A percentile compares a stretch with the other conserved stretches of the same genome.
Conservation (phyloP, 2,113 vertebrate genomes). For the Anhinga anhinga region DNA sequence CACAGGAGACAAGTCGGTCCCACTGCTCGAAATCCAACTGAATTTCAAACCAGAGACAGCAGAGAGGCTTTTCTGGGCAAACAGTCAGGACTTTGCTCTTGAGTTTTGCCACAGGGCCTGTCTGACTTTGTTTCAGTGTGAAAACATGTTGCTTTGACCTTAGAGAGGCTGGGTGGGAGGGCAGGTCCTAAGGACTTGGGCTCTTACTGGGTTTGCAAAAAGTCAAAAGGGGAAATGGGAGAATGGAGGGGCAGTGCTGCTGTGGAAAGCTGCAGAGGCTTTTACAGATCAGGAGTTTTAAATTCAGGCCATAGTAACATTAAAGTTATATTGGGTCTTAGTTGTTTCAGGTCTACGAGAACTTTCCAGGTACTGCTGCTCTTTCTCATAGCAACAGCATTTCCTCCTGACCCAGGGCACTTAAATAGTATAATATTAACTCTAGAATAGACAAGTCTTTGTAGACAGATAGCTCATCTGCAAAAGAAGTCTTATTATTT, state of each 20-base stretch:
- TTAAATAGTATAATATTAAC: not conserved
- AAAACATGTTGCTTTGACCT: not conserved
- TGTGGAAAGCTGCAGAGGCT: not conserved
- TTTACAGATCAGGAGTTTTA: not conserved
- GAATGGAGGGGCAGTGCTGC: not conserved
- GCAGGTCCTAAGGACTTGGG: not conserved
- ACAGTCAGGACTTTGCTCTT: not conserved
- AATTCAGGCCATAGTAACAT: not conserved
- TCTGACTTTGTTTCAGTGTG: not conserved
- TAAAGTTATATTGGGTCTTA: not conserved
- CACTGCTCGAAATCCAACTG: rapidly evolving
- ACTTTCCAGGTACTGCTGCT: not conserved
- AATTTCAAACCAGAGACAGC: not conserved
- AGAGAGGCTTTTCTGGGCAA: not conserved
- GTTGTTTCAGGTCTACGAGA: not conserved
- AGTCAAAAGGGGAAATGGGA: not conserved
- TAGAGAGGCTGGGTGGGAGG: not conserved
- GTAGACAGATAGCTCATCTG: not conserved
- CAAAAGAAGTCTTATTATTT: not conserved
- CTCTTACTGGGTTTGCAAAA: not conserved
- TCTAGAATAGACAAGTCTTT: not conserved
- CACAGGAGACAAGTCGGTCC: not conserved
- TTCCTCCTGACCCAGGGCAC: not conserved
- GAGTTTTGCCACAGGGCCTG: not conserved
- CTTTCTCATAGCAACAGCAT: not conserved